phyloP scores from a whole-genome alignment of 2,888 invertebrate genomes.

The Thereva nobilitata region DNA sequence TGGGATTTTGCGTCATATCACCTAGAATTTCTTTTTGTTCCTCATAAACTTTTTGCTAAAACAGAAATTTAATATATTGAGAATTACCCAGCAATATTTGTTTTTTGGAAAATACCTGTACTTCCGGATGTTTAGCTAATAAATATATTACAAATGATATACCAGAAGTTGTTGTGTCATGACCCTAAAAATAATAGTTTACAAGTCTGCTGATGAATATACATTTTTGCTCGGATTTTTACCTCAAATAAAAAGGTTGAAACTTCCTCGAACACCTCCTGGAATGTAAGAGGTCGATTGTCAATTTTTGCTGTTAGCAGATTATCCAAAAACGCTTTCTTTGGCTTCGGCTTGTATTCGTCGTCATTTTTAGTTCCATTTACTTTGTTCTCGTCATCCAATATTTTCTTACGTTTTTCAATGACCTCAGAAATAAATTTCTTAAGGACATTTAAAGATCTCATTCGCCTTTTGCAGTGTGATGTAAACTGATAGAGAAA shows the following conservation, averaged over 20 bases:
- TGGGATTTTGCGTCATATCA: slow-evolving; percentile 48
- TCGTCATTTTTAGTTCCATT: background rate
- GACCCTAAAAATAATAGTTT: slow-evolving; percentile 56
- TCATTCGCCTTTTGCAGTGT: slow-evolving; percentile 59
- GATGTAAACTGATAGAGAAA: slow-evolving; percentile 53
- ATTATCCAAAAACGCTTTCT: slow-evolving; percentile 53
- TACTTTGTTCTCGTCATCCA: slow-evolving; percentile 13
- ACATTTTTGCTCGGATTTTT: slow-evolving; percentile 20
- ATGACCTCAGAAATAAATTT: slow-evolving; percentile 53
- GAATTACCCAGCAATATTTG: too few species aligned
- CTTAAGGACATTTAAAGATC: slow-evolving; percentile 53
- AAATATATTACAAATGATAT: slow-evolving; percentile 61
- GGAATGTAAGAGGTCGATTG: slow-evolving; percentile 46
- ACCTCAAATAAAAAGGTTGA: slow-evolving; percentile 56
- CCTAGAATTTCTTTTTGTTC: slow-evolving; percentile 60
- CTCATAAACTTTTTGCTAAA: slow-evolving; percentile 57
- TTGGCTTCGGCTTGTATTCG: slow-evolving; percentile 43
- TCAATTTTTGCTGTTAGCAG: slow-evolving; percentile 51
- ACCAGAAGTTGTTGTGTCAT: slow-evolving; percentile 65
- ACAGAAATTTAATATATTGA: background rate
- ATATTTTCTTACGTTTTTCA: slow-evolving; percentile 47
- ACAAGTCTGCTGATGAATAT: background rate
- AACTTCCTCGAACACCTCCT: slow-evolving; percentile 55
- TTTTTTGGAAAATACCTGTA: slow-evolving; percentile 58
- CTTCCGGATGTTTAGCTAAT: slow-evolving; percentile 60